These are phyloP conservation scores for Lophius piscatorius DNA, from an alignment of 2,113 vertebrate genomes.

Conservation along the genomic window DNA sequence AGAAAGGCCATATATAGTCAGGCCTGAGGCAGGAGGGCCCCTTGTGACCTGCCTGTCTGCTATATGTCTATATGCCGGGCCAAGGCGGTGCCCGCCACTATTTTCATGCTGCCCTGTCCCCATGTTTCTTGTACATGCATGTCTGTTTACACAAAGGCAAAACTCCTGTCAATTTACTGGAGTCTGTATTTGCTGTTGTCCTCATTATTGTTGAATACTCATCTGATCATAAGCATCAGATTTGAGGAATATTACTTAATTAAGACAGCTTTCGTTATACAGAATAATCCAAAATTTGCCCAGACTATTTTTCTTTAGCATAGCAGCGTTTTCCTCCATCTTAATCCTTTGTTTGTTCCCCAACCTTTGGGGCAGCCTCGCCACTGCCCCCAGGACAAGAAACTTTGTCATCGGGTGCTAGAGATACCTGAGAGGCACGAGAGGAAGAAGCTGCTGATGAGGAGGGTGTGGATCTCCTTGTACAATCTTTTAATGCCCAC, in stretches of 20 bases:
- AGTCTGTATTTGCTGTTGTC: not conserved
- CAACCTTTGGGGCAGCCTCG: slow-evolving; percentile 27
- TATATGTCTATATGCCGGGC: slow-evolving; percentile 31
- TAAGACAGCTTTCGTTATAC: not conserved
- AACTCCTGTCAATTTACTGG: not conserved
- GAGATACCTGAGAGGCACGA: slow-evolving; percentile 19
- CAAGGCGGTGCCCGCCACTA: slow-evolving; percentile 15
- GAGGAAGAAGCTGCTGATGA: slow-evolving; percentile 14
- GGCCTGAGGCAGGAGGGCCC: slow-evolving; percentile 4
- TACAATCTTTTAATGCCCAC: slow-evolving; percentile 36
- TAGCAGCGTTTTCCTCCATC: not conserved
- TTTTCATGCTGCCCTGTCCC: slow-evolving; percentile 14
- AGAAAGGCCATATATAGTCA: slow-evolving; percentile 60
- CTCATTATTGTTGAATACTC: not conserved
- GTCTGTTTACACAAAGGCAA: not conserved
- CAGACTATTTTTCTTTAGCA: not conserved
- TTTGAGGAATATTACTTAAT: not conserved
- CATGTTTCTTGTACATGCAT: not conserved
- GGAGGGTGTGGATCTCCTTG: slow-evolving; percentile 2
- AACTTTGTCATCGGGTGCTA: slow-evolving; percentile 23
- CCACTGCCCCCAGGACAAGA: slow-evolving; percentile 30
- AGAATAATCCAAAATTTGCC: not conserved
- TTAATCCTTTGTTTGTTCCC: slow-evolving; percentile 31
- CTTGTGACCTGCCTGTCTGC: slow-evolving; percentile 26
- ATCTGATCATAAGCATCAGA: not conserved